These are phyloP conservation scores for Temnothorax curvispinosus DNA, from an alignment of 1,140 invertebrate genomes.

Conservation along the genomic window DNA sequence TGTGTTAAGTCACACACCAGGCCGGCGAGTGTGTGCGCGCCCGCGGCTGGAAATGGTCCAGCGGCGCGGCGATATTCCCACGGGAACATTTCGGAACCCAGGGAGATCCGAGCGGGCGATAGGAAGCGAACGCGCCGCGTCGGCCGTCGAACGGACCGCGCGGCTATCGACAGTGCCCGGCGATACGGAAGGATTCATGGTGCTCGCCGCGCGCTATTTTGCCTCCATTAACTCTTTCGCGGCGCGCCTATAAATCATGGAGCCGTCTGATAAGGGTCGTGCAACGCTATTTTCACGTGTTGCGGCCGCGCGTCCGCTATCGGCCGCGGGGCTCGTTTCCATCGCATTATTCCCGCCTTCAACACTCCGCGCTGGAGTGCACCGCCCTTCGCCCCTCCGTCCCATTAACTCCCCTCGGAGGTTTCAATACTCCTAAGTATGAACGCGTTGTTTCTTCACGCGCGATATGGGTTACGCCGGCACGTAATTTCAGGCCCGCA, in stretches of 20 bases:
- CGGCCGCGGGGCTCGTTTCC: slow-evolving; percentile 41
- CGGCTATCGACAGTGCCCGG: slow-evolving; percentile 78
- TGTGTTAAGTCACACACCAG: slow-evolving; percentile 22
- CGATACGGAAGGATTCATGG: slow-evolving; percentile 82
- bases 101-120: slow-evolving; percentile 27
- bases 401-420: neutral
- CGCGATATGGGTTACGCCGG: neutral
- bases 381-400: neutral
- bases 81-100: slow-evolving; percentile 28
- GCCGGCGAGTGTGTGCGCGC: neutral
- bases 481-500: neutral
- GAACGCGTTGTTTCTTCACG: neutral
- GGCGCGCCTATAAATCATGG: slow-evolving; percentile 78
- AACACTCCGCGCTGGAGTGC: slow-evolving; percentile 14
- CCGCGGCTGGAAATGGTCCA: slow-evolving; percentile 28
- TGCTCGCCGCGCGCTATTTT: slow-evolving; percentile 78
- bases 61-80: slow-evolving; percentile 15
- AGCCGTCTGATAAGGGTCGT: slow-evolving; percentile 72
- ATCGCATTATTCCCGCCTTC: slow-evolving; percentile 52
- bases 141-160: slow-evolving; percentile 73
- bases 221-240: slow-evolving; percentile 84
- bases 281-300: slow-evolving; percentile 80
- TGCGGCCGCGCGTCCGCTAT: slow-evolving; percentile 63
- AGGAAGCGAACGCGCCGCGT: neutral
- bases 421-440: neutral